Evolutionary conservation across 2,797 vertebrate genomes (phyloP).

Genomic region (Pagetopsis macropterus): DNA sequence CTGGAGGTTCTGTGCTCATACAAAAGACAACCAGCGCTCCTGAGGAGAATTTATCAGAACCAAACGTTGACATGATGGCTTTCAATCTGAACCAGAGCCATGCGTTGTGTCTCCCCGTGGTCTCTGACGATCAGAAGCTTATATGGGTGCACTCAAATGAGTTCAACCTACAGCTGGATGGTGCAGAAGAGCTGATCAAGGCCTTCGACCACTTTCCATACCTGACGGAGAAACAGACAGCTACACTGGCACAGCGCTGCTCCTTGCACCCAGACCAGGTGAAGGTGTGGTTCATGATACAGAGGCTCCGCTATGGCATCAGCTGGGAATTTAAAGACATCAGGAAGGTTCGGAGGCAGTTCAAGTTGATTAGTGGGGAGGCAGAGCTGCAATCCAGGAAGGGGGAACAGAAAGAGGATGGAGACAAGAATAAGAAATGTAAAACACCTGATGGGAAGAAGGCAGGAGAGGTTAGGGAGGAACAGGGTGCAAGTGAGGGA

Average conservation of each 20-base stretch:
- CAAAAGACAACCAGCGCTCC: neutral
- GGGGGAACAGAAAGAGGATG: rapidly evolving
- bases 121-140: conserved; percentile 82
- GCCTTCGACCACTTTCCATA: conserved; percentile 88
- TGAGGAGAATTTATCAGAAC: neutral
- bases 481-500: neutral
- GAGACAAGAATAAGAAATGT: neutral
- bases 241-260: conserved; percentile 80
- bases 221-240: conserved; percentile 81
- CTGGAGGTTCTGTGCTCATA: neutral
- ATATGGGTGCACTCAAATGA: conserved; percentile 84
- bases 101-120: conserved; percentile 84
- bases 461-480: neutral
- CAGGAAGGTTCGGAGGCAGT: conserved; percentile 68
- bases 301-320: conserved; percentile 88
- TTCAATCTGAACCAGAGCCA: conserved; percentile 61
- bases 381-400: neutral
- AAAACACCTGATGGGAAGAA: neutral
- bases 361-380: conserved; percentile 5
- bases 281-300: conserved; percentile 89
- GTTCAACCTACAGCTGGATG: conserved; percentile 71
- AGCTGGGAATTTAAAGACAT: conserved; percentile 90
- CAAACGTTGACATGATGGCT: neutral
- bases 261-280: conserved; percentile 86
- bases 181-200: conserved; percentile 79